A percentile compares a stretch with the other conserved stretches of the same genome.
Evolutionary conservation across 2,113 vertebrate species (phyloP).

Genomic region (Arenaria interpres): DNA sequence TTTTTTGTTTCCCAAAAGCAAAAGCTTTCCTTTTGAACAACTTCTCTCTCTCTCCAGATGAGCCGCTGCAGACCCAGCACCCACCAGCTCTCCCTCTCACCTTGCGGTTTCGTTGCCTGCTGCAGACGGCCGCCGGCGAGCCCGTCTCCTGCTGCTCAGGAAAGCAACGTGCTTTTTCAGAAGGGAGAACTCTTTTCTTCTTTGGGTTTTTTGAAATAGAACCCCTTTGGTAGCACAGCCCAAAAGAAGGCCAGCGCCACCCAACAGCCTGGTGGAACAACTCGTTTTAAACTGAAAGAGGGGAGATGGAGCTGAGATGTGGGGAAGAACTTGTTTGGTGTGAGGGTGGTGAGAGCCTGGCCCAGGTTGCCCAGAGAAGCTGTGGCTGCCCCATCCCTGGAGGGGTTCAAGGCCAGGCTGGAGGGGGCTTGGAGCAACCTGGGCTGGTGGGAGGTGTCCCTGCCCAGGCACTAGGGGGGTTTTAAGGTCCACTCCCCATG

Average conservation of each 20-base stretch:
- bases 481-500: no score
- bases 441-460: no score
- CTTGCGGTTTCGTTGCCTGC: fast-evolving
- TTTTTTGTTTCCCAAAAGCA: background rate
- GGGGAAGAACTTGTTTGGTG: no score
- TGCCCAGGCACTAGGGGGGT: no score
- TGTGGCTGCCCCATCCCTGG: no score
- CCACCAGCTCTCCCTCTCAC: background rate
- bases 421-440: no score
- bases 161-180: background rate
- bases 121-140: background rate
- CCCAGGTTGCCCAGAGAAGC: no score
- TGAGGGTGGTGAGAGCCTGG: no score
- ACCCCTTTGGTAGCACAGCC: background rate
- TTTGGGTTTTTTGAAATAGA: background rate
- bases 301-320: no score
- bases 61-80: background rate
- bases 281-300: background rate
- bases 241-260: background rate
- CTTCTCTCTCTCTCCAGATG: background rate
- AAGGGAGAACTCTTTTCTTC: background rate
- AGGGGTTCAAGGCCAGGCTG: no score
- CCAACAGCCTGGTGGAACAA: background rate
- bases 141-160: background rate
- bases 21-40: background rate